These are phyloP conservation scores for Percopsis transmontana DNA, from an alignment of 2,113 vertebrate species.

Conservation along the genomic window DNA sequence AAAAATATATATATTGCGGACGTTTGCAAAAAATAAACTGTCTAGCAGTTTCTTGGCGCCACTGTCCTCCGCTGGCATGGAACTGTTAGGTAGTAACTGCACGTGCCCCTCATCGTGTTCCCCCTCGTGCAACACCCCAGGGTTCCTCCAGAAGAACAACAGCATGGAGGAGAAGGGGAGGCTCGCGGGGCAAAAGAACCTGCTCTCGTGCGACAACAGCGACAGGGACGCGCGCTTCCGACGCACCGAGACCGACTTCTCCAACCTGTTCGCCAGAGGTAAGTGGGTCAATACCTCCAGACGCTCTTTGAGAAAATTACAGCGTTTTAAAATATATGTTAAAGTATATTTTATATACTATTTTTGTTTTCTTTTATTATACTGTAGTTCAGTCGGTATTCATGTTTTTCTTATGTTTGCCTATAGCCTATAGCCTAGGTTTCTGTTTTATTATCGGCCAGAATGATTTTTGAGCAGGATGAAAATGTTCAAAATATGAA, in stretches of 20 bases:
- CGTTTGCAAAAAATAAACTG: too few species aligned
- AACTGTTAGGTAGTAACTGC: constrained; percentile 73
- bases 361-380: too few species aligned
- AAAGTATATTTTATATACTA: too few species aligned
- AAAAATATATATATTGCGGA: too few species aligned
- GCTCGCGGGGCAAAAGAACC: constrained; percentile 87
- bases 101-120: constrained; percentile 60
- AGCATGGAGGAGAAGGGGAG: constrained; percentile 92
- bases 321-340: neutral
- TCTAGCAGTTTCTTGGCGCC: too few species aligned
- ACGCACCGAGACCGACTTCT: constrained; percentile 94
- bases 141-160: constrained; percentile 97
- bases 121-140: constrained; percentile 82
- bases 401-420: too few species aligned
- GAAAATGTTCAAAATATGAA: too few species aligned
- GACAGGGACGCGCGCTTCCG: constrained; percentile 85
- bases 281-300: constrained; percentile 18
- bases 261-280: constrained; percentile 97
- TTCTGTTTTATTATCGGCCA: too few species aligned
- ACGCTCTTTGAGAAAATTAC: neutral
- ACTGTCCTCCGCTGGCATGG: constrained; percentile 25
- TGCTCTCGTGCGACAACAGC: constrained; percentile 88
- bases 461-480: too few species aligned
- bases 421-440: too few species aligned
- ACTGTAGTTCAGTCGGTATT: too few species aligned